phyloP scores from a whole-genome alignment of 2,888 invertebrate genomes.

The Bellardia bayeri region DNA sequence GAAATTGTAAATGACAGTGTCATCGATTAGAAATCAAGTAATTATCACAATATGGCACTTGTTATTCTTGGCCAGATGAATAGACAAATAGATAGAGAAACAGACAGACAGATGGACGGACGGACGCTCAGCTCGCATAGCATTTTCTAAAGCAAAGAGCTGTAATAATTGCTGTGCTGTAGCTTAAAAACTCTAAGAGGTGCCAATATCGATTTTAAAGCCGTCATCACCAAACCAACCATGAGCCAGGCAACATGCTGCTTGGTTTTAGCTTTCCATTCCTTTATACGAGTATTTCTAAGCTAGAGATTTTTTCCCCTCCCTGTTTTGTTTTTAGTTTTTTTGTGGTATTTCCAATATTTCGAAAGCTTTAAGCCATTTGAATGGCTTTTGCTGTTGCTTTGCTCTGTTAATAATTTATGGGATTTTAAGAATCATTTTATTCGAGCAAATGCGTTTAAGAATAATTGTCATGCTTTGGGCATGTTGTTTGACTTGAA shows the following conservation, averaged over 20 bases:
- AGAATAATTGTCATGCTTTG: conserved; percentile 73
- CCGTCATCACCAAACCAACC: conserved; percentile 62
- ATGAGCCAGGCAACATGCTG: conserved; percentile 18
- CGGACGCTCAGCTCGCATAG: background rate
- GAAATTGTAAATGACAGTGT: conserved; percentile 73
- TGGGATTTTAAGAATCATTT: conserved; percentile 73
- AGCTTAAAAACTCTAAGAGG: conserved; percentile 61
- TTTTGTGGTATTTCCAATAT: background rate
- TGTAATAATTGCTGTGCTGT: conserved; percentile 41
- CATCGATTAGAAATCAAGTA: conserved; percentile 73
- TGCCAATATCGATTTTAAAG: conserved; percentile 62
- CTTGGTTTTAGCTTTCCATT: conserved; percentile 39
- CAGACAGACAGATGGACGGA: background rate
- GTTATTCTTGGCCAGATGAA: conserved; percentile 59
- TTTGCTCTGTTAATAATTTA: conserved; percentile 63
- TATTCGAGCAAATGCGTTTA: conserved; percentile 73
- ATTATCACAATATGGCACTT: conserved; percentile 74
- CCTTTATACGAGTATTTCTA: background rate
- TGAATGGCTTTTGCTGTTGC: conserved; percentile 46
- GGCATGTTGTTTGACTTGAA: conserved; percentile 72
- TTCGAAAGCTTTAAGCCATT: conserved; percentile 60
- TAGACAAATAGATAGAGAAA: conserved; percentile 13
- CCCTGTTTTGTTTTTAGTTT: conserved; percentile 12
- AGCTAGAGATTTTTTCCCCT: conserved; percentile 38
- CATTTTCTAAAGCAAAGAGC: background rate